Evolutionary conservation across 1,140 invertebrate species (phyloP), one percentile per base, ranked within the genome.

Genomic region (Drosophila pallidifrons): DNA sequence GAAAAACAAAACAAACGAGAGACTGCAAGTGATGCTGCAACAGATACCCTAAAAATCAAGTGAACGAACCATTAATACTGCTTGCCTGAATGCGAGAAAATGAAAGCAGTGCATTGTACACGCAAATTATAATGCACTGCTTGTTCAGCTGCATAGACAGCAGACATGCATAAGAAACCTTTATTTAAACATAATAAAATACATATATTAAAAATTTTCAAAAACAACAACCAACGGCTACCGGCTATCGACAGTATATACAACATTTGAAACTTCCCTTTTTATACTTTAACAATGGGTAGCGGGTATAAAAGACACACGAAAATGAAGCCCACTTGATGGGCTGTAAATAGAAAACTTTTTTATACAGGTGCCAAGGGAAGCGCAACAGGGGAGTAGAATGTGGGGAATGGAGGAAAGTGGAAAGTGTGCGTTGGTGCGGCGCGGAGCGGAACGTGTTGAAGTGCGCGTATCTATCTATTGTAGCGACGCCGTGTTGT

Each of bases 311-410:
- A 77, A 82, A 68, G 77, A 73, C 41, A 55, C 59, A 61, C 72
- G 51, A 87, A 88, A 87, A 75, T 79, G 77, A 80, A 83, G 77
- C 67, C 73, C 58, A 71, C 79, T 79, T 82, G 75, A 86, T 82
- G 79, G 82, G 67, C 82, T 86, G 82, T 86, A 87, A 87, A 87
- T 86, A 81, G 83, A 71, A 71, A 87, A 88, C 57, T 88, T 83
- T 79, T 87, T 67, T 76, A 71, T 79, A 64, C 73, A 72, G 77
- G 63, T 79, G 65, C 45, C 74, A 66, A 43, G 20, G 28, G 38
- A 11, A 13, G 41, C 46, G n/a, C 46, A 47, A 20, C 46, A 38
- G 32, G 46, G 5, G 41, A 68, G 16, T 5, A 13, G 38, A 13
- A 8, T 38, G 35, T 10, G 8, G 8, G 10, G 10, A 10, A 10